These are phyloP conservation scores for Serrognathus titanus DNA, from an alignment of 2,888 invertebrate genomes.

Conservation along the genomic window DNA sequence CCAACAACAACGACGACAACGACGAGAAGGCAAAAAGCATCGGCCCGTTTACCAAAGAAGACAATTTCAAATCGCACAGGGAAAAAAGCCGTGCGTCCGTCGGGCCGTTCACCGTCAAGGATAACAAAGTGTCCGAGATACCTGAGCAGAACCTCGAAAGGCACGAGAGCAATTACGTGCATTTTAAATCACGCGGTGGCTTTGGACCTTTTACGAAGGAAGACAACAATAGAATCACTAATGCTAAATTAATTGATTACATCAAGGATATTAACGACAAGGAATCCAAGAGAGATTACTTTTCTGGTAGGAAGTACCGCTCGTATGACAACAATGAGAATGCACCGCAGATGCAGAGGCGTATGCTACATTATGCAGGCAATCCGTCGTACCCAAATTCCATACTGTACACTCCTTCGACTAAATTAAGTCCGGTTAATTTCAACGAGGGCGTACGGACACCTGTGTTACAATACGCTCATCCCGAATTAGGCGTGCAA, in stretches of 20 bases:
- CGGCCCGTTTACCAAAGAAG: slow-evolving; percentile 59
- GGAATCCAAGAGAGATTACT: slow-evolving; percentile 60
- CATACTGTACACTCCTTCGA: slow-evolving; percentile 60
- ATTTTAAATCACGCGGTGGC: slow-evolving; percentile 35
- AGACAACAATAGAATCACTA: slow-evolving; percentile 57
- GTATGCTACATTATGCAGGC: slow-evolving; percentile 69
- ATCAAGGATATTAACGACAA: slow-evolving; percentile 66
- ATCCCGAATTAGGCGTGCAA: slow-evolving; percentile 75
- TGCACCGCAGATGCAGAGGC: slow-evolving; percentile 59
- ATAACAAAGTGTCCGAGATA: slow-evolving; percentile 45
- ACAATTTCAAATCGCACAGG: slow-evolving; percentile 53
- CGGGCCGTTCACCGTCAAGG: slow-evolving; percentile 61
- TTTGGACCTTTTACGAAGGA: slow-evolving; percentile 63
- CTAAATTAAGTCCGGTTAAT: slow-evolving; percentile 55
- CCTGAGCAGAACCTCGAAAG: slow-evolving; percentile 24
- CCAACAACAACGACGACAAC: slow-evolving; percentile 7
- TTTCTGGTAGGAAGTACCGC: slow-evolving; percentile 47
- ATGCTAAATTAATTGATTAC: slow-evolving; percentile 61
- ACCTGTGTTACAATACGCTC: slow-evolving; percentile 75
- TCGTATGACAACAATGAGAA: slow-evolving; percentile 52
- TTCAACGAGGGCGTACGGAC: slow-evolving; percentile 70
- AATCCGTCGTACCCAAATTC: slow-evolving; percentile 62
- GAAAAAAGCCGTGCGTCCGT: slow-evolving; percentile 44
- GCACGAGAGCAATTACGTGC: slow-evolving; percentile 29
- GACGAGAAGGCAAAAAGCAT: slow-evolving; percentile 10